Conservation (phyloP, 2,113 vertebrate species). For the Tyrannus savana region DNA sequence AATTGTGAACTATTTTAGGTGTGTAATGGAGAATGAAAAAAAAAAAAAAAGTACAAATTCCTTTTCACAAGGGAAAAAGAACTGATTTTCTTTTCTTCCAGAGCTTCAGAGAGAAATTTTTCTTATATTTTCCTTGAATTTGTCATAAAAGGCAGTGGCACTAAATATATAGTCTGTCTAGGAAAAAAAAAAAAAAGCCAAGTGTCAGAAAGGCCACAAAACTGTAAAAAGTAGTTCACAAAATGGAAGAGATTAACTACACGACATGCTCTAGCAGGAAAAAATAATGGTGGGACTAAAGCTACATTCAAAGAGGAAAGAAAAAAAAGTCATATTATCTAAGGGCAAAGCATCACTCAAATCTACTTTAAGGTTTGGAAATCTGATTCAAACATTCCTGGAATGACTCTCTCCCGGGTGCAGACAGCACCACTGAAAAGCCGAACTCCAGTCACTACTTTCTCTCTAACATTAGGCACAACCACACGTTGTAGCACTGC, state of each 20-base stretch:
- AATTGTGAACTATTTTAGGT: not conserved
- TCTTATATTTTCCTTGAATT: not conserved
- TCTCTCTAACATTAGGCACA: not conserved
- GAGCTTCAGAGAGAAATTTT: not conserved
- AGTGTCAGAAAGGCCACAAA: not conserved
- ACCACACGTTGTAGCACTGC: not conserved
- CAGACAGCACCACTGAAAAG: not conserved
- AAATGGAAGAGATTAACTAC: slow-evolving; percentile 4
- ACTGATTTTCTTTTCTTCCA: not conserved
- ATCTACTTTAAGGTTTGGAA: not conserved
- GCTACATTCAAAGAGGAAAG: not conserved
- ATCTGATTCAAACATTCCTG: not conserved
- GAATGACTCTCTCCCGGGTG: not conserved
- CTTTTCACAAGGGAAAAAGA: not conserved
- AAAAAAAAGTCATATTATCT: not conserved
- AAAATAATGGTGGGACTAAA: not conserved
- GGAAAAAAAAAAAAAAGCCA: not conserved
- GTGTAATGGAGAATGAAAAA: not conserved
- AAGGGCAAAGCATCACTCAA: not conserved
- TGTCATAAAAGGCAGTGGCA: slow-evolving; percentile 17
- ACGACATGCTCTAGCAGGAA: not conserved
- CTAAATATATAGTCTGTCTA: not conserved
- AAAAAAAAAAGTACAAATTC: not conserved
- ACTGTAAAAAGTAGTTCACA: not conserved
- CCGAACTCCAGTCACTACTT: not conserved